Percentiles rank a stretch among this genome's conserved stretches.
Evolutionary conservation across 64 coral and sea anemone species (phyloP).

Genomic region (Hydrozoanthus tunicans): DNA sequence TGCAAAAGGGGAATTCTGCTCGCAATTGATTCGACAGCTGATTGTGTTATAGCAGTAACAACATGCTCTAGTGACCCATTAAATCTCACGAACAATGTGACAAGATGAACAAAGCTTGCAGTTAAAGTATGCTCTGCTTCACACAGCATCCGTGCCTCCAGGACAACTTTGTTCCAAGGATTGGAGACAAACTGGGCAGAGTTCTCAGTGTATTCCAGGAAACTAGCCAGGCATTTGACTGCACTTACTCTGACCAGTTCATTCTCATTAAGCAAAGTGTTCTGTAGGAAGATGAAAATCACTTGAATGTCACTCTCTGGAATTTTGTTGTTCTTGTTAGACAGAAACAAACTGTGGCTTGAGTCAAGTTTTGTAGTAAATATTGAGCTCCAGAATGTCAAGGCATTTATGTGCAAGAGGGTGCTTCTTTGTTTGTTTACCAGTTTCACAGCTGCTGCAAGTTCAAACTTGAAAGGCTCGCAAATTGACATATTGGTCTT

Average conservation of each 20-base stretch:
- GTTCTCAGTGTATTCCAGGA: conserved; percentile 19
- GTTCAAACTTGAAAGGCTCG: conserved; percentile 32
- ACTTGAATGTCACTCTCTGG: conserved; percentile 48
- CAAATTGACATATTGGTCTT: neutral
- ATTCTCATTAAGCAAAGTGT: conserved; percentile 63
- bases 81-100: conserved; percentile 41
- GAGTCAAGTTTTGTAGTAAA: neutral
- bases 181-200: conserved; percentile 15
- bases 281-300: conserved; percentile 72
- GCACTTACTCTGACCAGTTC: conserved; percentile 59
- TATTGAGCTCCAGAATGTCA: conserved; percentile 62
- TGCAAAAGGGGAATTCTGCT: conserved; percentile 14
- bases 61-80: neutral
- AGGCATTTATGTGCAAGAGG: conserved; percentile 13
- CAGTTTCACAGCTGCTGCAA: conserved; percentile 1
- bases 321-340: neutral
- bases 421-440: conserved; percentile 35
- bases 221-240: conserved; percentile 53
- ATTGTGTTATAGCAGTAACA: neutral
- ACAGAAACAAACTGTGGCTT: conserved; percentile 12
- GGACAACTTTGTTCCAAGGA: conserved; percentile 74
- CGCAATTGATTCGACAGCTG: conserved; percentile 12
- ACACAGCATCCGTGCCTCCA: conserved; percentile 52
- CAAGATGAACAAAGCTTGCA: conserved; percentile 55
- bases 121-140: neutral